Base-by-base conservation (phyloP, 2,888 invertebrate species). In the Prosopocoilus inquinatus region DNA sequence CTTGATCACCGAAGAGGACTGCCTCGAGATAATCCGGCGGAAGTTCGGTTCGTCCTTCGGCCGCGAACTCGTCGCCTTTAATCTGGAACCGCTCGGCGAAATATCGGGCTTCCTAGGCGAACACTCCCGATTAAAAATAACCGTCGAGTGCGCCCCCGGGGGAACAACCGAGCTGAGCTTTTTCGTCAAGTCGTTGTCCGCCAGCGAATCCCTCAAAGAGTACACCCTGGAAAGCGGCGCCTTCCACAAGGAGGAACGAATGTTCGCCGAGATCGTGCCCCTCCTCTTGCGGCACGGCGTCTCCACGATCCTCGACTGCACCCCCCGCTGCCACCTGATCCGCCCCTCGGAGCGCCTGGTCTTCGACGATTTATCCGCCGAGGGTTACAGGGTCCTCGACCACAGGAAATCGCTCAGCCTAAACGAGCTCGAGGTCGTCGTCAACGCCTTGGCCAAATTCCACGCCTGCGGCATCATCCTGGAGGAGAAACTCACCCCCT, bases 111-210 rank as follows among this genome's bases (percentile, higher is more conserved):
- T 36, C 9, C 38, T 70, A 36, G 68, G 69, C 5, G 65, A 68
- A 33, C 68, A 69, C 53, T 57, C 58, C 13, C 56, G 55, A 9
- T 58, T 70, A 13, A 35, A 35, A 5, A 39, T 50, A 12, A 36
- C 43, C 2, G 7, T 2, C 4, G 33, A 13, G 13, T 12, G 16
- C 32, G 41, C 15, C 32, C n/a, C 1, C 8, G 7, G 28, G 16
- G 77, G 20, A 68, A 47, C 78, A 20, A 50, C 54, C 2, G 62
- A 53, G 11, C 51, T 76, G 1, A 69, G 67, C 13, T 81, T 84
- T 57, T 88, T 88, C 65, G 74, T 84, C 0, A 88, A 88, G 70
- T 78, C 80, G 4, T 73, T 84, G 50, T 86, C 87, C 0, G 74
- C 73, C 54, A 78, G 77, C n/a, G 75, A 82, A 44, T 67, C 73